Evolutionary conservation across 2,797 vertebrate genomes (phyloP), one percentile per base, ranked within the genome.

Genomic region (Steatocranus sp.): DNA sequence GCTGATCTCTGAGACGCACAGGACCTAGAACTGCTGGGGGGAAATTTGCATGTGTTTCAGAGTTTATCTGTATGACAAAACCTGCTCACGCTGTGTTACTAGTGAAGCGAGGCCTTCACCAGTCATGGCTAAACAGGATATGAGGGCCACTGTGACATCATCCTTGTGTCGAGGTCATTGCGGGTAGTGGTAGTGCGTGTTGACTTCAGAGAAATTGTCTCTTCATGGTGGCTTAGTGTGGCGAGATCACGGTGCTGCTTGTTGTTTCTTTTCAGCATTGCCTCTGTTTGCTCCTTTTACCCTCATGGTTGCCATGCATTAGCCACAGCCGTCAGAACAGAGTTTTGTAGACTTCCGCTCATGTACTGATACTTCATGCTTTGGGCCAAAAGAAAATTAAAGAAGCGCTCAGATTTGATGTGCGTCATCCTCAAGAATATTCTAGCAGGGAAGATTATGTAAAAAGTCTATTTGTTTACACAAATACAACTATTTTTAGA

Each of bases 81-180:
- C 86, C 43, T 8, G 18, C 41, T 50, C 48, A 66, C 78, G 86
- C 89, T 68, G 17, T 18, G 81, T 87, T 92, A 54, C 86, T 20
- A 75, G 58, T 54, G 48, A 87, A 83, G 86, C 68, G 30, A 81
- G 78, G 78, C 77, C 80, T 70, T 78, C 38, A 50, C 51, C 56
- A 54, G 89, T 87, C 85, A 85, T 75, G 87, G 78, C 83, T 92
- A 88, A 91, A 93, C 87, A 87, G 83, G 88, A 92, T 91, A 82
- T 36, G 50, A 51, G 18, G 70, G 56, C 77, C 63, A 79, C 86
- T 85, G 85, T 88, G 89, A 88, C 83, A 83, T 87, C 84, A 84
- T 78, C 23, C 56, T 75, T 84, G 80, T 79, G 80, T 87, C 20
- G 78, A 86, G 88, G 84, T 86, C 83, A 78, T 32, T 82, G 82